Evolutionary conservation across 2,888 invertebrate genomes (phyloP), one percentile per base, ranked within the genome.

Genomic region (Eupithecia centaureata): DNA sequence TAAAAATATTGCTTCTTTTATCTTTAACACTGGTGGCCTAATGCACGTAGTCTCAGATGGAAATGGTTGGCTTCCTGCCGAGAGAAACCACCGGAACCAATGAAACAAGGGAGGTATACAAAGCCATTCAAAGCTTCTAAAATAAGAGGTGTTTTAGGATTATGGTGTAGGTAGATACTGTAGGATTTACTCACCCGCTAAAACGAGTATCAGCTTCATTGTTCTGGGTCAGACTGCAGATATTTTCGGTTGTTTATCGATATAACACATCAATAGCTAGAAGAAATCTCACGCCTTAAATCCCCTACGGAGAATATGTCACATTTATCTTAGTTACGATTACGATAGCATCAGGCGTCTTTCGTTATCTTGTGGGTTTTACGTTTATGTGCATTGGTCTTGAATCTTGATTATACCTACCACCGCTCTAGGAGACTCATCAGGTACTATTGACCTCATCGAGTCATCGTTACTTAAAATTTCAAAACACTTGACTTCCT

Each of bases 171-270:
- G n/a, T 38, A n/a, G 0, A 5, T 18, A 25, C 10, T 27, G 27
- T 15, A 15, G 12, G 28, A 33, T 28, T 18, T 22, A 61, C 80
- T 70, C 76, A 91, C 91, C 91, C 81, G 90, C 84, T 42, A 91
- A 73, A 30, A 90, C 69, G 61, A 90, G 68, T 56, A 90, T 72
- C 82, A 86, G 81, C 86, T 82, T 86, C 91, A 91, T 91, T 61
- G 57, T 61, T 58, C 67, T 30, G 70, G 65, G 70, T 54, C 25
- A 68, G 65, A 81, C 79, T 79, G 75, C 61, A 33, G 33, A 1
- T 67, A 58, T 35, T 12, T 22, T 15, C 30, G 32, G 18, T 5
- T 28, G 13, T 30, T n/a, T n/a, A 30, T 28, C 15, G n/a, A n/a
- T n/a, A 13, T 32, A 38, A 30, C 47, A 30, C 18, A 57, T 22